Base-by-base conservation (phyloP, 2,888 invertebrate species). In the Poecilobothrus nobilitatus region DNA sequence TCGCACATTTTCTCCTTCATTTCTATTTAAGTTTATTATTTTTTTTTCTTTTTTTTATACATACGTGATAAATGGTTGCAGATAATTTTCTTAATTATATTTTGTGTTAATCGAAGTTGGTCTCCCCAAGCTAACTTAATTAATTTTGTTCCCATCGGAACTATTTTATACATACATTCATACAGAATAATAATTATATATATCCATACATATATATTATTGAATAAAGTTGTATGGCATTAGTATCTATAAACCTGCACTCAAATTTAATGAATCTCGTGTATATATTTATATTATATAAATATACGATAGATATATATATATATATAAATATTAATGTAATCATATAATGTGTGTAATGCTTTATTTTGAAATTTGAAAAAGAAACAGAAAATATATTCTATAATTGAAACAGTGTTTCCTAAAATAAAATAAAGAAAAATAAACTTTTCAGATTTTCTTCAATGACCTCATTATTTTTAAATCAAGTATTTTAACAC, bases 81-180 rank as follows among this genome's bases (percentile, higher is more conserved):
- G 71, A 71, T 71, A 71, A 71, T 71, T 71, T 71, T 71, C 71
- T 71, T 71, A 71, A 71, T 71, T 71, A 71, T 71, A 71, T 71
- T 71, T 71, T 71, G 70, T 71, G 71, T 71, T 71, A 71, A 71
- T 71, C 71, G 71, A 71, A 71, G 70, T 71, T 67, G 71, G 71
- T 69, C 71, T 70, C 70, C 68, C 69, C 63, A 63, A 69, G 69
- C 71, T 71, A 71, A 71, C 71, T 71, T 71, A 71, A 71, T 71
- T 71, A 71, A 71, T 70, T 71, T 68, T 67, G 70, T 70, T 71
- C 71, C 71, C 71, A 71, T 71, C 70, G 69, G 70, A 70, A 62
- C 68, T 65, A 68, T 66, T 21, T 68, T 53, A 65, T 21, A 63
- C 2, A 63, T 22, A 21, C 15, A 15, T 10, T 44, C 12, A 44